Base-by-base conservation (phyloP, 2,888 invertebrate genomes). In the Bellardia pandia region DNA sequence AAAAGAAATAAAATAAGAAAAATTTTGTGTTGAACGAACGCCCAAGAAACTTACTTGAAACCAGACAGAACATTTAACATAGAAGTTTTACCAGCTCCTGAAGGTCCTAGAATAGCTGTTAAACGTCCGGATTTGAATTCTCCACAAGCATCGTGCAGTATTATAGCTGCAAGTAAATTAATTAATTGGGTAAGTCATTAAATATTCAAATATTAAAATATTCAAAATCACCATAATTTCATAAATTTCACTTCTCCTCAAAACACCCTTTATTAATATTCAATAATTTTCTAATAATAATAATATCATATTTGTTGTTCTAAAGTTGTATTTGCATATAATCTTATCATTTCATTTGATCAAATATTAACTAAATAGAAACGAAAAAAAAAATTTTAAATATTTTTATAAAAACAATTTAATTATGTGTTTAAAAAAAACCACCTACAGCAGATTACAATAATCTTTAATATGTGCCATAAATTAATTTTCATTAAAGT, bases 31-130 rank as follows among this genome's bases (percentile, higher is more conserved):
- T 37, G 37, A 16, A 7, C 9, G 13, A 45, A 13, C 13, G 42
- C 14, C 88, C 68, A 42, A 58, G 1, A 0, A 56, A 79, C 90
- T 93, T 92, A 96, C 96, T 95, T 96, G 92, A 96, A 95, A 56
- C 96, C 96, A 0, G 96, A 96, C 68, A 97, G 93, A 86, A 97
- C 96, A 91, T 96, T 96, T 89, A 97, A 94, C 3, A 97, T 94
- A 0, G 97, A 95, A 0, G 97, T 96, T 91, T 97, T 97, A 11
- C 97, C 96, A 0, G 96, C 96, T 0, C 96, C 96, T 0, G 96
- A 96, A 7, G 96, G 96, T 0, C 96, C 96, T 2, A 96, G 91
- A 45, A 96, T 95, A 62, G 95, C 96, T 0, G 96, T 95, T 13
- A 96, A 92, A 4, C 95, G 94, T 0, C 95, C 95, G 0, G 96